Evolutionary conservation across 2,113 vertebrate genomes (phyloP).

Genomic region (Cavia porcellus): DNA sequence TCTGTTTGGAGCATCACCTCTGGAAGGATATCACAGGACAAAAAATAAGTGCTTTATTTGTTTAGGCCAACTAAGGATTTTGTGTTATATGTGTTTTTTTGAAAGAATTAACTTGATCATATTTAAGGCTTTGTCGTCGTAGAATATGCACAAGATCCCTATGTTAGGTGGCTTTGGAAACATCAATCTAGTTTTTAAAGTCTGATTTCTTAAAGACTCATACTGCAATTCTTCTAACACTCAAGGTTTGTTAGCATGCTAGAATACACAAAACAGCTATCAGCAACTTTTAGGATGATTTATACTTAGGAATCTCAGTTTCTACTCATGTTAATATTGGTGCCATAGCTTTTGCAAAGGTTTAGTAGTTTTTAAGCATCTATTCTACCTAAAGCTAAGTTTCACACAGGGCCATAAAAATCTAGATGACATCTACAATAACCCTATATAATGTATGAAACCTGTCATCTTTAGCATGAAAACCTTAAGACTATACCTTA

Average conservation of each 20-base stretch:
- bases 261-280: neutral
- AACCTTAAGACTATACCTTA: neutral
- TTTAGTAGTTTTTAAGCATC: neutral
- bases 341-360: neutral
- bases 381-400: neutral
- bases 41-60: neutral
- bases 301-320: neutral
- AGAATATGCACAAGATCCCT: neutral
- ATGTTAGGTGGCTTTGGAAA: neutral
- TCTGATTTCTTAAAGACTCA: neutral
- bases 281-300: neutral
- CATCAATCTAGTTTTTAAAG: slow-evolving; percentile 10
- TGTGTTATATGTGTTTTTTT: neutral
- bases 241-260: neutral
- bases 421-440: neutral
- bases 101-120: neutral
- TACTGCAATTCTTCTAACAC: neutral
- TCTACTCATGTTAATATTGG: neutral
- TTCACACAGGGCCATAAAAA: neutral
- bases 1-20: neutral
- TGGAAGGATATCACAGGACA: neutral
- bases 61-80: neutral
- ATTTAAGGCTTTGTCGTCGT: neutral
- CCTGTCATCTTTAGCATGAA: neutral
- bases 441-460: neutral